Evolutionary conservation across 2,888 invertebrate species (phyloP).

Genomic region (Erebia aethiops): DNA sequence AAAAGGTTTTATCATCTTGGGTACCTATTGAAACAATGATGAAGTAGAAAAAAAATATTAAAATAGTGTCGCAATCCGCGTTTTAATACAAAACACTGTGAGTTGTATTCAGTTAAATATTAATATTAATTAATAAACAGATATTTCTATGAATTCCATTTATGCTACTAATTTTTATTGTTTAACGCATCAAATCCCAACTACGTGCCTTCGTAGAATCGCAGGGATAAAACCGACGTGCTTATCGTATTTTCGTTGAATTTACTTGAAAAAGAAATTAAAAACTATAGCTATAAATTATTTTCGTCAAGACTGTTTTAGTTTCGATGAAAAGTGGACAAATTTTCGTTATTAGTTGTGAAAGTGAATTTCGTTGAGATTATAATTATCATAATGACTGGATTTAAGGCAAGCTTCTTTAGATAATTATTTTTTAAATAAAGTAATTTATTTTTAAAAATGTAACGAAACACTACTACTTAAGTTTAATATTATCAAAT

Average conservation of each 20-base stretch:
- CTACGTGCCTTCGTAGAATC: slow-evolving; percentile 78
- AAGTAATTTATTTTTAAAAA: neutral
- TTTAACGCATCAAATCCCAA: slow-evolving; percentile 66
- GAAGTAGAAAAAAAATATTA: too few relatives aligned
- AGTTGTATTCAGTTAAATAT: too few relatives aligned
- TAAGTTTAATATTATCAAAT: slow-evolving; percentile 23
- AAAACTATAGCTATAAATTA: neutral
- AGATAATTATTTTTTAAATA: neutral
- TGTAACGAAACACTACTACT: neutral
- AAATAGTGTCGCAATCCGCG: too few relatives aligned
- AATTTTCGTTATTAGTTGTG: neutral
- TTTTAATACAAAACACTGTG: too few relatives aligned
- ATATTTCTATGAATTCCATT: slow-evolving; percentile 38
- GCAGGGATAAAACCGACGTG: slow-evolving; percentile 71
- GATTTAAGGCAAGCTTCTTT: neutral
- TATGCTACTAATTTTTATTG: slow-evolving; percentile 53
- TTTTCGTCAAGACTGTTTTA: neutral
- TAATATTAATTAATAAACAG: slow-evolving; percentile 18
- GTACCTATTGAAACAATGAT: too few relatives aligned
- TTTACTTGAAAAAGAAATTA: slow-evolving; percentile 47
- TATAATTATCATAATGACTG: neutral
- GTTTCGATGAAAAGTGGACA: neutral
- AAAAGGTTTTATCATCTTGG: too few relatives aligned
- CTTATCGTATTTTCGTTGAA: slow-evolving; percentile 63
- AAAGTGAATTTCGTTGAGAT: neutral